A percentile compares a stretch with the other conserved stretches of the same genome.
Conservation (phyloP, 2,797 vertebrate species). For the Huso huso region DNA sequence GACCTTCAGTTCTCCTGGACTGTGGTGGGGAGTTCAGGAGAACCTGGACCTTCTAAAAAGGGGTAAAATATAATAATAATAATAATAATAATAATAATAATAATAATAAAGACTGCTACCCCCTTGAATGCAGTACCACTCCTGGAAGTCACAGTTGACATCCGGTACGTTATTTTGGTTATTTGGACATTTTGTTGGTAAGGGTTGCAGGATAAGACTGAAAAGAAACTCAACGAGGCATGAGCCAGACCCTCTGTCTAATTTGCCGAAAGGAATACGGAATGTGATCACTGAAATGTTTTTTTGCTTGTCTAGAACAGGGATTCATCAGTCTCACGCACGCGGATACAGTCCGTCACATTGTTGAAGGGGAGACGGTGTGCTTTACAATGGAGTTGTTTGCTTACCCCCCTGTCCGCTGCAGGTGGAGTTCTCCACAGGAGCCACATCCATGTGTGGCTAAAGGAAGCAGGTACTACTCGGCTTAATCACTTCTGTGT, state of each 20-base stretch:
- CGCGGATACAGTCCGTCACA: constrained; percentile 49
- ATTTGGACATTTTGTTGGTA: no score
- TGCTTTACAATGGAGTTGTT: constrained; percentile 68
- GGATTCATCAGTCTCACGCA: constrained; percentile 63
- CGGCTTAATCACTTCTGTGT: no score
- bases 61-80: no score
- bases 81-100: no score
- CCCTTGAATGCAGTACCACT: neutral
- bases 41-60: no score
- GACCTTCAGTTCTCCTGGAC: no score
- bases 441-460: constrained; percentile 40
- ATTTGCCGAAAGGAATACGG: no score
- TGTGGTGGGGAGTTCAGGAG: no score
- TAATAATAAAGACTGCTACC: neutral
- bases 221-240: no score
- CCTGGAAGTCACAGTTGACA: neutral
- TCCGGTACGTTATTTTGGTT: neutral
- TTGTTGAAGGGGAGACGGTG: constrained; percentile 39
- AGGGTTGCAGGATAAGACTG: no score
- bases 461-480: no score
- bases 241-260: no score
- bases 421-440: constrained; percentile 67
- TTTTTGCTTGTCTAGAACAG: constrained; percentile 52
- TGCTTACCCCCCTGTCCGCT: constrained; percentile 68
- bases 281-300: neutral